phyloP scores from a whole-genome alignment of 37 sponge, comb jelly and placozoan genomes.

The Geodia barretti region DNA sequence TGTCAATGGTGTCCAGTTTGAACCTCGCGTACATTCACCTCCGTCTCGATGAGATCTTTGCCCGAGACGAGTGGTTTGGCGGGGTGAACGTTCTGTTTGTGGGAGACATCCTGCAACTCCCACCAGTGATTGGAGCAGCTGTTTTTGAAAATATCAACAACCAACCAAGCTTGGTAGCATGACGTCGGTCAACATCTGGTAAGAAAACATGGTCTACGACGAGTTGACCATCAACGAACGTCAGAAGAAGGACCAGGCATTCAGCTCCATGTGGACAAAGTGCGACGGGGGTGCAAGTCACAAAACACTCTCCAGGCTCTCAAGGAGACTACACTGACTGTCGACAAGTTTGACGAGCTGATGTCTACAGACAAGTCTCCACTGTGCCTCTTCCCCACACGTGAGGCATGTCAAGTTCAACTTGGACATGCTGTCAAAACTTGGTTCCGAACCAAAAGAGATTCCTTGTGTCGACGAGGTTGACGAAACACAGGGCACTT shows the following conservation, averaged over 20 bases:
- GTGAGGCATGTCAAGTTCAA: slow-evolving; percentile 38
- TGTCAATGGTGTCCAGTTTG: slow-evolving; percentile 66
- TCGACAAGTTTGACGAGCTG: slow-evolving; percentile 32
- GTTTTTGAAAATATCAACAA: slow-evolving; percentile 38
- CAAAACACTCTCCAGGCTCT: neutral
- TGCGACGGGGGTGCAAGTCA: neutral
- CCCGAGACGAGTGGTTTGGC: slow-evolving; percentile 26
- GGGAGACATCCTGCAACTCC: slow-evolving; percentile 63
- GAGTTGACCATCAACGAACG: slow-evolving; percentile 74
- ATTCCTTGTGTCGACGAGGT: slow-evolving; percentile 45
- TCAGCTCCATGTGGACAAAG: slow-evolving; percentile 4
- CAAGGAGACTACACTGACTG: neutral
- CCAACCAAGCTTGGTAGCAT: slow-evolving; percentile 12
- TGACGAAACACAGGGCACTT: slow-evolving; percentile 47
- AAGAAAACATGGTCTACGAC: slow-evolving; percentile 42
- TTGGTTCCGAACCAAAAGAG: neutral
- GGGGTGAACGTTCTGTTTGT: slow-evolving; percentile 40
- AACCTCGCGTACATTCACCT: too few relatives aligned
- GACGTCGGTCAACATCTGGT: slow-evolving; percentile 47
- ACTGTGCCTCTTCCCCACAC: slow-evolving; percentile 60
- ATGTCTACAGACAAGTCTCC: slow-evolving; percentile 14
- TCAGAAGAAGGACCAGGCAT: slow-evolving; percentile 35
- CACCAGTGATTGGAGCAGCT: slow-evolving; percentile 41
- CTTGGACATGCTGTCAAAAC: slow-evolving; percentile 16
- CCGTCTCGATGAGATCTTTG: too few relatives aligned